Conservation (phyloP, 2,888 invertebrate genomes). For the Teleiodes luculella region DNA sequence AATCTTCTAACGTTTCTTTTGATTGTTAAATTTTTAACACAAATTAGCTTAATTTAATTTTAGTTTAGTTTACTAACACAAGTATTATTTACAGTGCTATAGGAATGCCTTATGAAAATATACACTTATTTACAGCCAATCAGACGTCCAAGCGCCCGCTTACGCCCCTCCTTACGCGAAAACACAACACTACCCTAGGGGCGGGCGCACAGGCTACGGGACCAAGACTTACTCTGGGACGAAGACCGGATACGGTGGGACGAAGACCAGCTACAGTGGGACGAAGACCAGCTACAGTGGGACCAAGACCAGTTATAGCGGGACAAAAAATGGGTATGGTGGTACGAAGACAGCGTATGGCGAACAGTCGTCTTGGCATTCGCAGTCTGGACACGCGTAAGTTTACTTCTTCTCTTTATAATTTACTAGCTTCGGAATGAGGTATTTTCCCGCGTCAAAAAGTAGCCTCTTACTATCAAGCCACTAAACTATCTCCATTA, state of each 20-base stretch:
- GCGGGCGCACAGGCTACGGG: slow-evolving; percentile 26
- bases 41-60: too few species aligned
- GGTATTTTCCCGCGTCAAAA: too few species aligned
- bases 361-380: slow-evolving; percentile 47
- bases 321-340: slow-evolving; percentile 25
- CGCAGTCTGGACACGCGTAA: slow-evolving; percentile 47
- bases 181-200: slow-evolving; percentile 32
- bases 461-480: too few species aligned
- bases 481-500: too few species aligned
- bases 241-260: slow-evolving; percentile 33
- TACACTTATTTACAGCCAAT: slow-evolving; percentile 44
- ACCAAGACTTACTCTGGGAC: slow-evolving; percentile 38
- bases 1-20: too few species aligned
- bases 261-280: slow-evolving; percentile 33
- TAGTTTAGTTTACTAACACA: neutral
- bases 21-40: too few species aligned
- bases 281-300: slow-evolving; percentile 35
- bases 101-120: too few species aligned
- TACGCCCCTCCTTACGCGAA: slow-evolving; percentile 55
- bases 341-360: slow-evolving; percentile 37
- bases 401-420: slow-evolving; percentile 31
- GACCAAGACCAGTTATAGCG: slow-evolving; percentile 29
- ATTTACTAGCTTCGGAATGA: too few species aligned
- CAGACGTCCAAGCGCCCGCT: slow-evolving; percentile 60
- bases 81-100: neutral